phyloP scores from a whole-genome alignment of 2,888 invertebrate species.

The Drosophila quinaria region DNA sequence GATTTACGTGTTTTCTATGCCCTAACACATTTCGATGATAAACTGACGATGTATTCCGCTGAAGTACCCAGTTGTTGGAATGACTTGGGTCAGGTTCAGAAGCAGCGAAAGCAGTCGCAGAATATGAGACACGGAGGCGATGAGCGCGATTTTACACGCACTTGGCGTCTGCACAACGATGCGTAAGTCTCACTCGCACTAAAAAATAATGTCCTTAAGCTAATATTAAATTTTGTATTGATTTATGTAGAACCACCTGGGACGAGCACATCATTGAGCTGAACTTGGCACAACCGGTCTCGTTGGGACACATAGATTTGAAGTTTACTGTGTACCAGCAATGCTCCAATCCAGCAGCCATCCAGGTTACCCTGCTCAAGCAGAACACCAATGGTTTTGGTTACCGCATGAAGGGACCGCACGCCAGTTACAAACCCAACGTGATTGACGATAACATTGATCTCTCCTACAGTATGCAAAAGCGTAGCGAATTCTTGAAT shows the following conservation, averaged over 20 bases:
- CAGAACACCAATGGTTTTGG: slow-evolving; percentile 90
- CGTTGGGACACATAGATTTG: slow-evolving; percentile 95
- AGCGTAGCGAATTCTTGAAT: background rate
- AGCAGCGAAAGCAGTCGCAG: slow-evolving; percentile 95
- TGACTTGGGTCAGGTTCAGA: slow-evolving; percentile 95
- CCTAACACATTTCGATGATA: slow-evolving; percentile 91
- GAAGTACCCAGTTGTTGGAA: slow-evolving; percentile 97
- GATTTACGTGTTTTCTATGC: slow-evolving; percentile 90
- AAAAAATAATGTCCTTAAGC: background rate
- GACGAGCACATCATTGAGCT: slow-evolving; percentile 97
- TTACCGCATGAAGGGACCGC: slow-evolving; percentile 86
- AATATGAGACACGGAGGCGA: slow-evolving; percentile 89
- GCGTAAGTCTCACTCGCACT: slow-evolving; percentile 86
- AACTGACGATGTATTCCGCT: slow-evolving; percentile 89
- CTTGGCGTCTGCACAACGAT: slow-evolving; percentile 95
- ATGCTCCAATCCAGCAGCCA: slow-evolving; percentile 91
- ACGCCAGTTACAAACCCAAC: slow-evolving; percentile 83
- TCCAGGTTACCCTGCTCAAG: slow-evolving; percentile 91
- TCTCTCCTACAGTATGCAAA: slow-evolving; percentile 65
- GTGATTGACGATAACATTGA: slow-evolving; percentile 85
- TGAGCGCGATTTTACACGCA: slow-evolving; percentile 90
- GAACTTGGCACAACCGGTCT: slow-evolving; percentile 92
- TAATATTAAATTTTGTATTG: background rate
- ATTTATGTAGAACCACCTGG: slow-evolving; percentile 90
- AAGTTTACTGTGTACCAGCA: slow-evolving; percentile 93